A percentile compares a stretch with the other conserved stretches of the same genome.
phyloP scores from a whole-genome alignment of 2,888 invertebrate genomes.

The Stenodema calcarata region DNA sequence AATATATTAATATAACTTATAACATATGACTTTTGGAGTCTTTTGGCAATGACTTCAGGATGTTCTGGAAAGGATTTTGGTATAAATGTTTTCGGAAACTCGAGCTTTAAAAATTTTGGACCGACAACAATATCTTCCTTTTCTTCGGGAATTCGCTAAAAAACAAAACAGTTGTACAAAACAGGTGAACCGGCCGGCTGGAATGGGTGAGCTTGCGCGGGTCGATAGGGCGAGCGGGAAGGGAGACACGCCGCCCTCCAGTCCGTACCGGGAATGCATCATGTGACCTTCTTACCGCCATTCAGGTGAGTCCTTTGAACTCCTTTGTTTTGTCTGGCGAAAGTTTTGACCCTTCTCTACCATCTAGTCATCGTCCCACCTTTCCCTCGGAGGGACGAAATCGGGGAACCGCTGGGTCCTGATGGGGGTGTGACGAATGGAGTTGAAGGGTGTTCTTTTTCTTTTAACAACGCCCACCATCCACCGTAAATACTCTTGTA shows the following conservation, averaged over 20 bases:
- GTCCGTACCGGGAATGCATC: slow-evolving; percentile 49
- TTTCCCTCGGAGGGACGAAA: neutral
- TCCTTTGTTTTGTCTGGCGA: slow-evolving; percentile 25
- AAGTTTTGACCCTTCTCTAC: neutral
- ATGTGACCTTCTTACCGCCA: slow-evolving; percentile 49
- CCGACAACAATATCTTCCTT: too few species aligned
- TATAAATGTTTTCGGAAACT: too few species aligned
- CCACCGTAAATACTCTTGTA: neutral
- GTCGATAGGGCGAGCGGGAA: slow-evolving; percentile 43
- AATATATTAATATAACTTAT: too few species aligned
- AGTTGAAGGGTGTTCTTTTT: neutral
- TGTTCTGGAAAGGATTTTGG: too few species aligned
- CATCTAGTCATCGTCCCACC: neutral
- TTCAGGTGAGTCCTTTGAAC: slow-evolving; percentile 43
- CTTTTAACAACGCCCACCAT: neutral
- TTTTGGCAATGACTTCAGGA: too few species aligned
- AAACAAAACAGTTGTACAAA: neutral
- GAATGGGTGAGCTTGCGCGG: slow-evolving; percentile 39
- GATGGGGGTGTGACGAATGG: neutral
- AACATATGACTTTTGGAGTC: too few species aligned
- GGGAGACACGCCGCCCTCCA: slow-evolving; percentile 27
- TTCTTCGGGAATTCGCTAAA: too few species aligned
- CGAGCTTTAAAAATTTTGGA: too few species aligned
- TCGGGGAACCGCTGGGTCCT: neutral
- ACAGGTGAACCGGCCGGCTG: slow-evolving; percentile 45